Base-by-base conservation (phyloP, 2,113 vertebrate species). In the Prionailurus bengalensis region DNA sequence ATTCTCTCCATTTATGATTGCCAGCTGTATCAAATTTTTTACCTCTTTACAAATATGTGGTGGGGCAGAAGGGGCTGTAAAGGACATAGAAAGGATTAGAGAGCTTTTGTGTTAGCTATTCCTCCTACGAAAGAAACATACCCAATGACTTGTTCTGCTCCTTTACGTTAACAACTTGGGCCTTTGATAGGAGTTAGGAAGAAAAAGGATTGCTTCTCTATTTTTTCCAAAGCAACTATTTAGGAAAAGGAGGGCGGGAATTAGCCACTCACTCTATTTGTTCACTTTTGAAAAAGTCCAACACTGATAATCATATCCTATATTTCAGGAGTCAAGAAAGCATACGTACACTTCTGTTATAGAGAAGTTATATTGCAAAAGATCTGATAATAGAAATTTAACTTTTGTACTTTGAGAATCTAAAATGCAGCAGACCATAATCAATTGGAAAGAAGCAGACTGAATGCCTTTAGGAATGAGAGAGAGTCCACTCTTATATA, bases 111-210 rank as follows among this genome's bases (percentile, higher is more conserved):
- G 84, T 68, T 61, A 87, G 21, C 12, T 15, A 2, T 86, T 29
- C 12, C 48, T 53, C 0, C 14, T 16, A 58, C 7, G 53, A 45
- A 88, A 15, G 70, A 95, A 42, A 48, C 33, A 39, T 39, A 51
- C 7, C 10, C 5, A 45, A 11, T 14, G 25, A 39, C 1, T 65
- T 48, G 80, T 3, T 82, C 70, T 66, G 3, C 1, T 3, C 0
- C 12, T 70, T 85, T 7, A 63, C 1, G 13, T 51, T 42, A 39
- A 31, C 1, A 65, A 31, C 33, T 94, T 74, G 25, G 1, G 0
- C 5, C 2, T 82, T 89, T 7, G 3, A 31, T 4, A n/a, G 1
- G 4, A 65, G 27, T n/a, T 23, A 10, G 0, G 1, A 14, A 73
- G 8, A 21, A 66, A 76, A 80, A 42, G 0, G 89, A 31, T 5